phyloP scores from a whole-genome alignment of 2,888 invertebrate species.

The Shargacucullia verbasci region DNA sequence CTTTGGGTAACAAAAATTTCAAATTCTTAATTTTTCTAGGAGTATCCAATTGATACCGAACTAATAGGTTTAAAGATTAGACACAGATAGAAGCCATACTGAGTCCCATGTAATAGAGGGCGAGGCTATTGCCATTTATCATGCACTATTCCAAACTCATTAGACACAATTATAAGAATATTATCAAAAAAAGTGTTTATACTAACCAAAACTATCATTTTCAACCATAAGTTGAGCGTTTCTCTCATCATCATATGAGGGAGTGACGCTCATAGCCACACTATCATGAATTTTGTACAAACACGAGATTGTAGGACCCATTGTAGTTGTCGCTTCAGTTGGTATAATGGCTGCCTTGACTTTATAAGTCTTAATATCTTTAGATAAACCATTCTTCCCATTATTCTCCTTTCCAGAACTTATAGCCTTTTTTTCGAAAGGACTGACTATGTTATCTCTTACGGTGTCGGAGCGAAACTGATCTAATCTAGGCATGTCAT shows the following conservation, averaged over 20 bases:
- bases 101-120: too few relatives aligned
- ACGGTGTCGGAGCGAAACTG: conserved; percentile 64
- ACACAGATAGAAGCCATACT: too few relatives aligned
- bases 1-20: too few relatives aligned
- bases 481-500: conserved; percentile 60
- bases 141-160: too few relatives aligned
- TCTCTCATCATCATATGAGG: conserved; percentile 76
- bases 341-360: conserved; percentile 68
- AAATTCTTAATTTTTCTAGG: too few relatives aligned
- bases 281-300: conserved; percentile 78
- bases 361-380: conserved; percentile 69
- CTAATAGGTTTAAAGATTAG: too few relatives aligned
- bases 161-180: too few relatives aligned
- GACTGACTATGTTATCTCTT: conserved; percentile 62
- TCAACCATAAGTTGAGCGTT: conserved; percentile 78
- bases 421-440: conserved; percentile 66
- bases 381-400: conserved; percentile 67
- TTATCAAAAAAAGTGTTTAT: conserved; percentile 18
- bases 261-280: conserved; percentile 78
- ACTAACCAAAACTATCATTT: conserved; percentile 78
- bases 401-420: conserved; percentile 66
- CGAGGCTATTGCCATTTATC: too few relatives aligned
- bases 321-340: conserved; percentile 68
- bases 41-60: too few relatives aligned
- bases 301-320: conserved; percentile 75